Base-by-base conservation (phyloP, 1,140 invertebrate genomes). In the Penaeus japonicus region DNA sequence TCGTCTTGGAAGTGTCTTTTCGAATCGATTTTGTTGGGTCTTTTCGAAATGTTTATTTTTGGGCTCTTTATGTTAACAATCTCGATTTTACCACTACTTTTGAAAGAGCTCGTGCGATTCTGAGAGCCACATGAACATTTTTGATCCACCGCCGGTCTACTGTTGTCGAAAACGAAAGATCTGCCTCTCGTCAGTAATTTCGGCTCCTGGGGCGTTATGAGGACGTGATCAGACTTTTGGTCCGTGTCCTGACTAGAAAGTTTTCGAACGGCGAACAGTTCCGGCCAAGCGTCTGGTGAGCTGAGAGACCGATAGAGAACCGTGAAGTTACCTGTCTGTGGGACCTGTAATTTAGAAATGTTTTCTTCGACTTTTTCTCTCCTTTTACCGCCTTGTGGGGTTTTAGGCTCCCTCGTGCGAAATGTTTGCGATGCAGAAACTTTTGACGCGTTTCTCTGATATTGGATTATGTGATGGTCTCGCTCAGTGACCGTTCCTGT, bases 51-150 rank as follows among this genome's bases (percentile, higher is more conserved):
- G 70, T 32, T 54, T 84, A 55, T 1, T 35, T 12, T 82, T 59
- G 75, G 35, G 18, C 79, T 89, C 27, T 85, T 89, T 12, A 89
- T 84, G 12, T 53, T 89, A 15, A 89, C 82, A 30, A 89, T 85
- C 59, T 89, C 87, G 54, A 89, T 83, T 47, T 85, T 78, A 3
- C 87, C 87, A 57, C 87, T 89, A 18, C 87, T 89, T 65, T 85
- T 84, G 30, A 89, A 89, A 30, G 82, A 80, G 55, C 73, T 54
- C 10, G 73, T 80, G 70, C 80, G 87, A 24, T 18, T 39, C 57
- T 57, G 78, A 55, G 30, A 32, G 22, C 35, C 27, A 55, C 87
- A 89, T 7, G 55, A 78, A 80, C 87, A 89, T n/a, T 85, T 57
- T 15, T 22, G 27, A 53, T 59, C 59, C 27, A n/a, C 55, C 20